Conservation (phyloP, 2,113 vertebrate species). For the Carettochelys insculpta region DNA sequence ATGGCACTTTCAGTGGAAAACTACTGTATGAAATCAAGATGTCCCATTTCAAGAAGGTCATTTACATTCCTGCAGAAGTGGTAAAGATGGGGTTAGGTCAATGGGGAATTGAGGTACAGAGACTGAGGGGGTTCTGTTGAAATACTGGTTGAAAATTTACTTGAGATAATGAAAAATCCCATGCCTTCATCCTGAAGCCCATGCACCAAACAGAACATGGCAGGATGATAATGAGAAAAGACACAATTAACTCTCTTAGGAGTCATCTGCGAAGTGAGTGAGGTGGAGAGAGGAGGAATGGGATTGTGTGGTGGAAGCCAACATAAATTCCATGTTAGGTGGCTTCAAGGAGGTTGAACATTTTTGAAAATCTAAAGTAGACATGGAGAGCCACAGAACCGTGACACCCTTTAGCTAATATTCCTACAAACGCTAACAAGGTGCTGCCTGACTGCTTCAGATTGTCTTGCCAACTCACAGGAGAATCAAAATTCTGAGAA, state of each 20-base stretch:
- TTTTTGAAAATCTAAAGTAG: neutral
- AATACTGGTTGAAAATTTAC: slow-evolving; percentile 15
- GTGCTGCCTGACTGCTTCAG: neutral
- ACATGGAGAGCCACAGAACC: neutral
- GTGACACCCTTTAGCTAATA: neutral
- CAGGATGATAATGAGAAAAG: neutral
- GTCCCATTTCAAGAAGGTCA: neutral
- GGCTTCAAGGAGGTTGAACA: neutral
- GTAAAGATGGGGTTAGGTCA: slow-evolving; percentile 26
- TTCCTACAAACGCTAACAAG: neutral
- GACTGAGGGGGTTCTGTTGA: neutral
- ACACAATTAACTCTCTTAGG: accelerated
- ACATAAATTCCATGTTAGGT: neutral
- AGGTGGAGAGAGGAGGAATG: neutral
- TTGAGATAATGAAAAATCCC: neutral
- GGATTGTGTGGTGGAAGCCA: neutral
- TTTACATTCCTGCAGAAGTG: neutral
- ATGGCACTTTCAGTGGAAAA: neutral
- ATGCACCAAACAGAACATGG: neutral
- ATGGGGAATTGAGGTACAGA: neutral
- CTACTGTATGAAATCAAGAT: slow-evolving; percentile 12
- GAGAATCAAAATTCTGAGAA: neutral
- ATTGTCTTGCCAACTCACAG: neutral
- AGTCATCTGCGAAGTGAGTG: neutral
- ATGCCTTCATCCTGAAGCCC: neutral